Evolutionary conservation across 2,888 invertebrate genomes (phyloP).

Genomic region (Melanargia galathea): DNA sequence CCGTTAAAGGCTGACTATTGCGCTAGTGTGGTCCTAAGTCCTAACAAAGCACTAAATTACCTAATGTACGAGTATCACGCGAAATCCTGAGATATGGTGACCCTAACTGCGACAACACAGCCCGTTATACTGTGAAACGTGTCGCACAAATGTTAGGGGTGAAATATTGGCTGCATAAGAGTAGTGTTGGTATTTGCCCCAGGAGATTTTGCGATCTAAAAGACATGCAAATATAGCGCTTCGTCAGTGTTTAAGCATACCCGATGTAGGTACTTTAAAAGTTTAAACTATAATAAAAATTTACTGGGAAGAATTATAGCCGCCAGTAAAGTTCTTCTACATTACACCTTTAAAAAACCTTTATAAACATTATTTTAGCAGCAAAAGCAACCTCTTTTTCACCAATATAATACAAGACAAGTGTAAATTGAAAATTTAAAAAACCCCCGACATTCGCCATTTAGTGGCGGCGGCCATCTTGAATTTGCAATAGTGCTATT

Average conservation of each 20-base stretch:
- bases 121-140: constrained; percentile 35
- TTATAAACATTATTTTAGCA: constrained; percentile 10
- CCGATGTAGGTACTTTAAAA: neutral
- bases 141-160: constrained; percentile 36
- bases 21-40: constrained; percentile 1
- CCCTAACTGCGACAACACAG: constrained; percentile 32
- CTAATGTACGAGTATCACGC: constrained; percentile 24
- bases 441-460: too few relatives aligned
- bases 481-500: too few relatives aligned
- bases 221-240: constrained; percentile 17
- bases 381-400: neutral
- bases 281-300: neutral
- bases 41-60: constrained; percentile 26
- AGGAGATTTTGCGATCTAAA: constrained; percentile 29
- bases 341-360: neutral
- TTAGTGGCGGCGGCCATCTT: too few relatives aligned
- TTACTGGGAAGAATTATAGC: too few relatives aligned
- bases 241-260: neutral
- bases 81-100: constrained; percentile 28
- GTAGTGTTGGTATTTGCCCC: constrained; percentile 30
- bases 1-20: neutral
- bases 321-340: too few relatives aligned
- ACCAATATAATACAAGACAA: constrained; percentile 13
- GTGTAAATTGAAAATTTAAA: too few relatives aligned
- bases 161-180: constrained; percentile 35